Base-by-base conservation (phyloP, 2,113 vertebrate genomes). In the Pseudolaguvia tuberculata region DNA sequence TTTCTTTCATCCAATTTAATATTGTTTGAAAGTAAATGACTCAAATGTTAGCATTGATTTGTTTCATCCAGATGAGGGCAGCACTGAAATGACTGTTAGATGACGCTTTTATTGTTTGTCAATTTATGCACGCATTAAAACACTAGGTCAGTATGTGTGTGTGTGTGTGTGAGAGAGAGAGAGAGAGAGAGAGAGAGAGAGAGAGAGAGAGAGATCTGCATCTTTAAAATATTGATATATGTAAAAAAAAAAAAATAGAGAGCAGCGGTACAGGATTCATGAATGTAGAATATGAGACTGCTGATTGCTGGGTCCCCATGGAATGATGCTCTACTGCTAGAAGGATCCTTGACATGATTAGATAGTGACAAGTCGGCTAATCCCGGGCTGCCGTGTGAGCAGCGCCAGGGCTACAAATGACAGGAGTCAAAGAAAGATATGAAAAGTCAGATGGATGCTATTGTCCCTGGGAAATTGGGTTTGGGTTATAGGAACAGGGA, bases 401-500 rank as follows among this genome's bases (percentile, higher is more conserved):
- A 18, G 61, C 70, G 27, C 59, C 69, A 39, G 23, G 68, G 62
- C 51, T 52, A 48, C 51, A 59, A 58, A 48, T 62, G n/a, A 52
- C 74, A 67, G 55, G 21, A 65, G 25, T 39, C 61, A 42, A 74
- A 67, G 83, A 78, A 81, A 75, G 81, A 85, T 84, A 79, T 80
- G 82, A 72, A 82, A 81, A 83, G 71, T 78, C 73, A 83, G 82
- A 73, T 51, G 78, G 83, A 52, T 76, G 70, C 88, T 85, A 87
- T 89, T 91, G 88, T 89, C 35, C 83, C 71, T 23, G 20, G 11
- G 80, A 90, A 89, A 90, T 90, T 90, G 90, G 87, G 89, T 90
- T 88, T 85, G 76, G 84, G 81, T 82, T 73, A 73, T 81, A 68
- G 85, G 83, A 82, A 84, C 39, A 72, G 72, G 57, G 73, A 53